phyloP scores from a whole-genome alignment of 2,888 invertebrate genomes.

The Agriopis marginaria region DNA sequence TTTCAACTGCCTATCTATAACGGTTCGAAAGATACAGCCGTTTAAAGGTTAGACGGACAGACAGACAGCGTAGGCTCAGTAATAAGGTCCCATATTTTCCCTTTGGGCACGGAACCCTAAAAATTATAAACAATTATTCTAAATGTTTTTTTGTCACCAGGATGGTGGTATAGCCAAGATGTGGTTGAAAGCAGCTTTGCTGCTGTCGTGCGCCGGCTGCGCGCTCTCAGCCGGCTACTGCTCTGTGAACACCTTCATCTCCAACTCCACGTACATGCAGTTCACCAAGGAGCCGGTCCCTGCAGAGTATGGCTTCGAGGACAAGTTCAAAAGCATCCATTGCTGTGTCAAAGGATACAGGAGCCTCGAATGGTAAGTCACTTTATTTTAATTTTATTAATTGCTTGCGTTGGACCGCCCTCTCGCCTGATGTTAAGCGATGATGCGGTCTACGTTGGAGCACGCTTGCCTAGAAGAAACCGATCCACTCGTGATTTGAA shows the following conservation, averaged over 20 bases:
- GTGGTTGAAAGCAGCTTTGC: constrained; percentile 63
- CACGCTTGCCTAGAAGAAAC: too few relatives aligned
- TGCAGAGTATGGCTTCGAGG: constrained; percentile 89
- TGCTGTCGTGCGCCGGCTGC: constrained; percentile 56
- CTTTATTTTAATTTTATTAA: too few relatives aligned
- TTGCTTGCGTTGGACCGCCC: too few relatives aligned
- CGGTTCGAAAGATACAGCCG: too few relatives aligned
- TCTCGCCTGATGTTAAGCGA: too few relatives aligned
- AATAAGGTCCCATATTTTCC: too few relatives aligned
- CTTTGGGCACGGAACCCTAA: too few relatives aligned
- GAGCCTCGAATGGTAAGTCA: constrained; percentile 92
- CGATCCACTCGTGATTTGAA: too few relatives aligned
- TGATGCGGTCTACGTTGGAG: too few relatives aligned
- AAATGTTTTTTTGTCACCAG: constrained; percentile 47
- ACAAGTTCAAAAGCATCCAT: constrained; percentile 91
- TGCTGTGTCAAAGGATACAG: constrained; percentile 92
- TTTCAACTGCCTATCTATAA: too few relatives aligned
- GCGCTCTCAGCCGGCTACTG: constrained; percentile 83
- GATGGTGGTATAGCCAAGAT: constrained; percentile 62
- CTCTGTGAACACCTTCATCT: constrained; percentile 85
- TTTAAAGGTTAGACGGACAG: too few relatives aligned
- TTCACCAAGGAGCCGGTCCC: constrained; percentile 91
- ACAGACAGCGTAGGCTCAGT: too few relatives aligned
- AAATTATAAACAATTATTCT: not conserved
- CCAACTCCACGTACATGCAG: constrained; percentile 88